Base-by-base conservation (phyloP, 2,888 invertebrate genomes). In the Carcina quercana region DNA sequence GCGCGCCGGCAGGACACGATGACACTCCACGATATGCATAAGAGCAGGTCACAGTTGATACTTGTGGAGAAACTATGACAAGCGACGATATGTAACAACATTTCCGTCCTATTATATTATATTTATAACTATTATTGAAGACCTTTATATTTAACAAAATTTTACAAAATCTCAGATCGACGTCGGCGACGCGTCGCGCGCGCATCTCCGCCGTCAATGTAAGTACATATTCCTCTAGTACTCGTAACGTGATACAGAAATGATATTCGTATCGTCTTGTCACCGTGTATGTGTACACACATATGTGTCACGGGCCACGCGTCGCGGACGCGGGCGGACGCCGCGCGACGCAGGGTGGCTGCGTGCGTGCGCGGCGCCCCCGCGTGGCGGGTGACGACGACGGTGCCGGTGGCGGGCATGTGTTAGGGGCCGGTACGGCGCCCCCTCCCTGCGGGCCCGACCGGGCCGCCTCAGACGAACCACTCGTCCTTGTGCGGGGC, bases 401-500 rank as follows among this genome's bases (percentile, higher is more conserved):
- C 29, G 27, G 34, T n/a, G 26, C 5, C 14, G 26, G 30, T n/a
- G n/a, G n/a, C n/a, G n/a, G n/a, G n/a, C n/a, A n/a, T n/a, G n/a
- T n/a, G n/a, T n/a, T n/a, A n/a, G 35, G 31, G 32, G 32, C 25
- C 35, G 32, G 35, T 26, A 20, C 35, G 41, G 45, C 41, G 44
- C 48, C 47, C 49, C 43, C 45, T 46, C 49, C 54, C 55, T 50
- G 50, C 52, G 53, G 58, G 53, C 85, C 83, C 75, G 36, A 32
- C 38, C 53, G 53, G 54, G 54, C 55, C 53, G 55, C 54, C 53
- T 86, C 86, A 90, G 86, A 94, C 94, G 88, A 93, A 94, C 94
- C 94, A 95, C 87, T 95, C 94, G 88, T 94, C 94, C 84, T 94
- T 94, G 86, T 94, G 90, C 82, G 88, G 89, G 89, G 91, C 70